Percentiles rank a stretch among this genome's conserved stretches.
phyloP scores from a whole-genome alignment of 2,888 invertebrate genomes.

The Endotricha flammealis region DNA sequence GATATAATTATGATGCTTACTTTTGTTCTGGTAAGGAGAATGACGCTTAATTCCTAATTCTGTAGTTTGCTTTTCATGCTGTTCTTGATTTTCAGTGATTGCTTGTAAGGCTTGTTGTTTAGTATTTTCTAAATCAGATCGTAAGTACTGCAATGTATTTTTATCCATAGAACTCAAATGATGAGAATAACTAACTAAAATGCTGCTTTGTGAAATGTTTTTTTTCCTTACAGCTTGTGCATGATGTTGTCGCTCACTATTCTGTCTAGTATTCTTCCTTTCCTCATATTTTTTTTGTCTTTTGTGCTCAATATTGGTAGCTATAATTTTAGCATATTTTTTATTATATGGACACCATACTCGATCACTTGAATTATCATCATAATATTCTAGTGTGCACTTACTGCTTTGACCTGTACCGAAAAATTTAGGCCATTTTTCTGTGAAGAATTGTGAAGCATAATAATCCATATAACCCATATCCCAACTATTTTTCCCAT shows the following conservation, averaged over 20 bases:
- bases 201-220: conserved; percentile 11
- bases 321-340: not conserved
- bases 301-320: not conserved
- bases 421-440: conserved; percentile 5
- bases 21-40: conserved; percentile 3
- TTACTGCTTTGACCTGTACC: conserved; percentile 10
- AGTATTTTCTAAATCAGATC: conserved; percentile 10
- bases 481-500: conserved; percentile 23
- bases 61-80: conserved; percentile 13
- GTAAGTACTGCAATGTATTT: conserved; percentile 3
- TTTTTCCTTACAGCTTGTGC: conserved; percentile 14
- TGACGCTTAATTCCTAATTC: conserved; percentile 10
- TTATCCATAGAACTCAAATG: conserved; percentile 5
- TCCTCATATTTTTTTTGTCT: conserved; percentile 3
- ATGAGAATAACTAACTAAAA: conserved; percentile 13
- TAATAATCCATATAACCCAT: conserved; percentile 17
- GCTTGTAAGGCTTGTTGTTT: conserved; percentile 14
- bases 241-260: conserved; percentile 10
- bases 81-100: conserved; percentile 11
- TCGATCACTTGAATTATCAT: conserved; percentile 5
- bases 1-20: conserved; percentile 2
- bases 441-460: conserved; percentile 3
- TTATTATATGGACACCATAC: conserved; percentile 3
- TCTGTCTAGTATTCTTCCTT: conserved; percentile 9
- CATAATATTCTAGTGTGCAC: conserved; percentile 9